Evolutionary conservation across 1,140 invertebrate species (phyloP).

Genomic region (Nasonia giraulti): DNA sequence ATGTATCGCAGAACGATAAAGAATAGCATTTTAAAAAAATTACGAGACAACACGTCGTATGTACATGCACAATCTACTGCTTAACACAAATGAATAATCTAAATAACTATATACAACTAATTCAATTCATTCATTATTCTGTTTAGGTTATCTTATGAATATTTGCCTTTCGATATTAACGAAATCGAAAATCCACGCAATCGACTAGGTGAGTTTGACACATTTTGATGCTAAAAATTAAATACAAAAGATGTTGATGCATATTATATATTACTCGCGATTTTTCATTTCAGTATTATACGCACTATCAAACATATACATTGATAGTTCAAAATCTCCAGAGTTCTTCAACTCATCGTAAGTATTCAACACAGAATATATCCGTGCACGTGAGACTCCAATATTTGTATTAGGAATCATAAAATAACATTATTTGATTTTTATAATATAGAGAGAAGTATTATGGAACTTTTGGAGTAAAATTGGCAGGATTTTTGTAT

Average conservation of each 20-base stretch:
- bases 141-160: not conserved
- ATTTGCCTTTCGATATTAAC: not conserved
- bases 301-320: too few species aligned
- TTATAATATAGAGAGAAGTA: not conserved
- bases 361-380: too few species aligned
- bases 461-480: slow-evolving; percentile 22
- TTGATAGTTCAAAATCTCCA: too few species aligned
- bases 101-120: too few species aligned
- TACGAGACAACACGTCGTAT: not conserved
- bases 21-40: not conserved
- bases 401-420: too few species aligned
- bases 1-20: not conserved
- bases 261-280: too few species aligned
- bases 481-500: not conserved
- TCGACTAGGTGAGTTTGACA: not conserved
- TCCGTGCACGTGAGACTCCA: too few species aligned
- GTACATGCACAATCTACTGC: not conserved
- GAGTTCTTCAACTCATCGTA: too few species aligned
- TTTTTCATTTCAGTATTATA: too few species aligned
- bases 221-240: not conserved
- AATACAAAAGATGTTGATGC: too few species aligned
- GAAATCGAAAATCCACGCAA: slow-evolving; percentile 28
- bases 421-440: too few species aligned
- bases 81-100: too few species aligned
- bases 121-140: not conserved